Percentiles rank a stretch among this genome's conserved stretches.
Evolutionary conservation across 2,797 vertebrate species (phyloP).

Genomic region (Rhodeus uyekii): DNA sequence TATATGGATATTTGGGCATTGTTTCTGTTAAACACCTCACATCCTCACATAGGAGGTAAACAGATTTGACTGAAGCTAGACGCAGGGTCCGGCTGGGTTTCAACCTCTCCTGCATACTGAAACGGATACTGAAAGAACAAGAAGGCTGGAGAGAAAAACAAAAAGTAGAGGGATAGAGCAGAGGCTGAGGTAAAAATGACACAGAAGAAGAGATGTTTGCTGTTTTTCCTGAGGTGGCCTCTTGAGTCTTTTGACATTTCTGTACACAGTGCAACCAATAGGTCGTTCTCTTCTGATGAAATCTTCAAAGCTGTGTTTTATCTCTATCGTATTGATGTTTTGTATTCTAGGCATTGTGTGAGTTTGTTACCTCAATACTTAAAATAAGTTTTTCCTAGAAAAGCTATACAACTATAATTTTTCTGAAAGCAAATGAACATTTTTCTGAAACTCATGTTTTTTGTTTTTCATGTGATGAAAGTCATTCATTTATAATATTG

Average conservation of each 20-base stretch:
- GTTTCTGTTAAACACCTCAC: constrained; percentile 28
- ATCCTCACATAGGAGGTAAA: constrained; percentile 1
- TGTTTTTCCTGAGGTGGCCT: neutral
- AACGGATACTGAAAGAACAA: neutral
- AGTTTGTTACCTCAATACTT: neutral
- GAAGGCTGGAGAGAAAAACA: neutral
- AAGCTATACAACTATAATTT: neutral
- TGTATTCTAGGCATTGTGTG: neutral
- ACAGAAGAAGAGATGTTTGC: neutral
- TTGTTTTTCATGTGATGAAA: neutral
- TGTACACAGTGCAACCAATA: neutral
- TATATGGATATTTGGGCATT: constrained; percentile 7
- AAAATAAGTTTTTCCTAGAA: neutral
- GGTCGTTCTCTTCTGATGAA: neutral
- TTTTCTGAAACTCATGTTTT: neutral
- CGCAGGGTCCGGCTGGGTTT: constrained; percentile 12
- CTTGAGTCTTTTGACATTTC: neutral
- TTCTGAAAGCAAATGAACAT: neutral
- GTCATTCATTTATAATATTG: neutral
- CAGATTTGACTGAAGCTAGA: constrained; percentile 18
- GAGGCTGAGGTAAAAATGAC: neutral
- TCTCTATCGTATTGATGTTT: neutral
- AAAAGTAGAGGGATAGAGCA: neutral
- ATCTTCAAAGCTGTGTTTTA: neutral
- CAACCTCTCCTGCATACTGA: constrained; percentile 28